Evolutionary conservation across 2,888 invertebrate species (phyloP), one percentile per base, ranked within the genome.

Genomic region (Nymphalis polychloros): DNA sequence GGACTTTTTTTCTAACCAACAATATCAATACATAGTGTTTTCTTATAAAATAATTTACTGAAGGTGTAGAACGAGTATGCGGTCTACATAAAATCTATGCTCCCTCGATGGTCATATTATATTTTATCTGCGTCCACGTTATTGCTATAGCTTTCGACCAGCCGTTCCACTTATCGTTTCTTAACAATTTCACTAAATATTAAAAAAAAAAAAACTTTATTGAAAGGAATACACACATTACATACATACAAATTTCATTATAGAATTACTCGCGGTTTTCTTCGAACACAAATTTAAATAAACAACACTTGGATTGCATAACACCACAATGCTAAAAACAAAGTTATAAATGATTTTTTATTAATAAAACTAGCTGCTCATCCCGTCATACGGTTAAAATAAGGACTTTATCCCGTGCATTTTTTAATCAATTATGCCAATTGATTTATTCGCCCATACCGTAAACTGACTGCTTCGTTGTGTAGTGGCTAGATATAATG

Each of bases 71-170:
- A 46, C 47, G 47, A 53, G 60, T 48, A 19, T 41, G 60, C 20
- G 52, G 52, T 8, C 23, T 47, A 65, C 59, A 47, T 60, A 60
- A 57, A 57, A 60, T 53, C 52, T 60, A 65, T 60, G 60, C 27
- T 31, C 50, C 50, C 52, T 31, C 16, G 50, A 31, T 52, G 16
- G 50, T 60, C 20, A 53, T 65, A n/a, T n/a, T n/a, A 60, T 53
- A 60, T 65, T 47, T 52, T 59, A 47, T 65, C 52, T 52, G 17
- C 60, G 47, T 19, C 13, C 13, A 19, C 8, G 17, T n/a, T 20
- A 57, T 41, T 57, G 52, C 19, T 31, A 65, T 27, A 49, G 48
- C 59, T 27, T 20, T 19, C 19, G 17, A 7, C 0, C 27, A 65
- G 60, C 16, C 19, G 47, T n/a, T 19, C 31, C 50, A 57, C 27